These are phyloP conservation scores for Phalera bucephala DNA, from an alignment of 2,888 invertebrate genomes.

Conservation along the genomic window DNA sequence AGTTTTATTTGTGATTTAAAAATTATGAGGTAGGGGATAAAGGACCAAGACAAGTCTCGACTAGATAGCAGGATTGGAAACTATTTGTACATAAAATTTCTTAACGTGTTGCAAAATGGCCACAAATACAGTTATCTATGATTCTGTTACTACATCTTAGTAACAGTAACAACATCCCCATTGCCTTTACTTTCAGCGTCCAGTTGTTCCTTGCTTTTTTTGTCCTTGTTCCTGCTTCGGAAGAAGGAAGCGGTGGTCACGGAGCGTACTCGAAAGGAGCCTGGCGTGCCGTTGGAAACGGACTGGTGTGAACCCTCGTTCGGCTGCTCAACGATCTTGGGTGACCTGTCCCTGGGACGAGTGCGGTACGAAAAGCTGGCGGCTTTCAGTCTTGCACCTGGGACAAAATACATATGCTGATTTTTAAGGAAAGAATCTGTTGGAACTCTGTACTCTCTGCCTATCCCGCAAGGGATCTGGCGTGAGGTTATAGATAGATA, in stretches of 20 bases:
- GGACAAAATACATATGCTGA: background rate
- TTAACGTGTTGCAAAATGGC: no score
- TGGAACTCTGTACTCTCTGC: no score
- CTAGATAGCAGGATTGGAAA: no score
- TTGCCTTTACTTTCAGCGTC: conserved; percentile 45
- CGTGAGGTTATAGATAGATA: no score
- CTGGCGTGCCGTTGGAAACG: conserved; percentile 49
- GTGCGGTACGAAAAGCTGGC: conserved; percentile 66
- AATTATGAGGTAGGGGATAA: no score
- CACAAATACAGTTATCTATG: no score
- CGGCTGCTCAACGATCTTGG: conserved; percentile 49
- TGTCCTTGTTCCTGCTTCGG: conserved; percentile 49
- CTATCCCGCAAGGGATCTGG: no score
- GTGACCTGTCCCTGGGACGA: conserved; percentile 58
- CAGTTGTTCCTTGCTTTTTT: conserved; percentile 43
- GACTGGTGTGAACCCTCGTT: conserved; percentile 43
- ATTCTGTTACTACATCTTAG: conserved; percentile 69
- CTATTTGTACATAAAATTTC: no score
- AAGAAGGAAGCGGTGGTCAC: conserved; percentile 70
- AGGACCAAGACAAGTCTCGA: no score
- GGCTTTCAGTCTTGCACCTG: conserved; percentile 59
- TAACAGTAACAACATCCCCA: conserved; percentile 42
- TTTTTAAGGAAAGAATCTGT: no score
- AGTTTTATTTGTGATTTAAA: no score
- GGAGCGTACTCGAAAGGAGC: conserved; percentile 62